A percentile compares a stretch with the other conserved stretches of the same genome.
phyloP scores from a whole-genome alignment of 2,113 vertebrate species.

The Aix galericulata region DNA sequence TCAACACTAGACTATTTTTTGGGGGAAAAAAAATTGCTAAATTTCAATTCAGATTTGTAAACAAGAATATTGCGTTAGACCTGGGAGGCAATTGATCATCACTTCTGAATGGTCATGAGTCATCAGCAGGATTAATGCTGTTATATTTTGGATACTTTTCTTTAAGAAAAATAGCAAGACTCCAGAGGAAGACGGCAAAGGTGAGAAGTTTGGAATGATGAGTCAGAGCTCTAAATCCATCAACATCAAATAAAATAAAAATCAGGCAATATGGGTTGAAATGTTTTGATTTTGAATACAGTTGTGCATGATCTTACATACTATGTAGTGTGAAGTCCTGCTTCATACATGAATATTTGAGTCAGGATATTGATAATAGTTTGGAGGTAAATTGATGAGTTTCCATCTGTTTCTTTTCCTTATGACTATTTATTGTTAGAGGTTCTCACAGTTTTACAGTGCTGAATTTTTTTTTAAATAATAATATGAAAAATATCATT shows the following conservation, averaged over 20 bases:
- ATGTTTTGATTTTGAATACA: not conserved
- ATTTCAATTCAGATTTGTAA: not conserved
- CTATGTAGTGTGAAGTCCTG: not conserved
- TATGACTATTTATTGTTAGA: conserved; percentile 4
- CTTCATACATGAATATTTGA: not conserved
- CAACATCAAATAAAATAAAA: not conserved
- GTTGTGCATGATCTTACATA: not conserved
- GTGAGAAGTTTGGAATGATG: not conserved
- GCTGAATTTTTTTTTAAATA: not conserved
- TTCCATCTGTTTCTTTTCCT: not conserved
- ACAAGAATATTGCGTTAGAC: not conserved
- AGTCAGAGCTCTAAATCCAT: not conserved
- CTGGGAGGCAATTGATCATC: not conserved
- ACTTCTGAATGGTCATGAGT: not conserved
- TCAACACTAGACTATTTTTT: not conserved
- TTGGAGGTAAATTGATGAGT: not conserved
- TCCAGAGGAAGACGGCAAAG: not conserved
- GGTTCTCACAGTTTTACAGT: not conserved
- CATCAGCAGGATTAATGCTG: not conserved
- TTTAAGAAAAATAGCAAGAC: not conserved
- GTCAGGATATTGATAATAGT: not conserved
- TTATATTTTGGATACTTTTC: not conserved
- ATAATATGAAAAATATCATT: not conserved
- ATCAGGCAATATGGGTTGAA: not conserved
- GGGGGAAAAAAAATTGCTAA: fast-evolving